Percentiles rank a stretch among this genome's conserved stretches.
Evolutionary conservation across 2,113 vertebrate species (phyloP).

Genomic region (Octodon degus): DNA sequence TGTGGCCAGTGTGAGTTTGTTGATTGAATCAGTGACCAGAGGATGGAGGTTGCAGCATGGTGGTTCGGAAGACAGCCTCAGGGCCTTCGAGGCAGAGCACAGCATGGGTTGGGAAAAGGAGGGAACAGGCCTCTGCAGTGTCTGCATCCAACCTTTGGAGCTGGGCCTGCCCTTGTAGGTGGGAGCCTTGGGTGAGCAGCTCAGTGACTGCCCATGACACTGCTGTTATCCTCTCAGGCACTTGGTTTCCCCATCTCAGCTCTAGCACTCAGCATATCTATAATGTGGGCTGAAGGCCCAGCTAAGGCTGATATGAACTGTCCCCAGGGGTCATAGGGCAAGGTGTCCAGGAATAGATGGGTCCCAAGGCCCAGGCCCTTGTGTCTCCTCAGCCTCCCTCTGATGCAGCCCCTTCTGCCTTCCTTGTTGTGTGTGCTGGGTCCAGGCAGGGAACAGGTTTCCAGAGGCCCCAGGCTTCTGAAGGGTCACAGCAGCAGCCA

Average conservation of each 20-base stretch:
- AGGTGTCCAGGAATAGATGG: neutral
- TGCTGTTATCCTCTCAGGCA: neutral
- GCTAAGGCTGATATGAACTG: neutral
- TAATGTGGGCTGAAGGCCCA: neutral
- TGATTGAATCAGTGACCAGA: neutral
- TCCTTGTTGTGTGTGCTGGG: neutral
- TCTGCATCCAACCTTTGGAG: neutral
- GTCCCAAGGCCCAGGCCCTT: neutral
- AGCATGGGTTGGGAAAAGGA: fast-evolving
- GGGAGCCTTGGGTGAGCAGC: neutral
- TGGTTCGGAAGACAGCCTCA: fast-evolving
- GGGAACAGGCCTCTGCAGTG: neutral
- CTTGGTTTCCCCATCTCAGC: neutral
- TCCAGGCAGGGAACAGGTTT: neutral
- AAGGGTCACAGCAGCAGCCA: fast-evolving
- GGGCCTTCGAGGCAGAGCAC: neutral
- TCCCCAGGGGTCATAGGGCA: neutral
- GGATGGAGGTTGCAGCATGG: neutral
- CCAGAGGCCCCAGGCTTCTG: neutral
- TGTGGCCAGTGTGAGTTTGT: neutral
- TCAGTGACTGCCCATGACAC: neutral
- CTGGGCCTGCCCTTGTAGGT: too few species aligned
- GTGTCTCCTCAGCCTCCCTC: neutral
- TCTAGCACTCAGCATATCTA: neutral
- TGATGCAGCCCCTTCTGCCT: neutral